These are phyloP conservation scores for Anadara kagoshimensis DNA, from an alignment of 1,140 invertebrate genomes.

Conservation along the genomic window DNA sequence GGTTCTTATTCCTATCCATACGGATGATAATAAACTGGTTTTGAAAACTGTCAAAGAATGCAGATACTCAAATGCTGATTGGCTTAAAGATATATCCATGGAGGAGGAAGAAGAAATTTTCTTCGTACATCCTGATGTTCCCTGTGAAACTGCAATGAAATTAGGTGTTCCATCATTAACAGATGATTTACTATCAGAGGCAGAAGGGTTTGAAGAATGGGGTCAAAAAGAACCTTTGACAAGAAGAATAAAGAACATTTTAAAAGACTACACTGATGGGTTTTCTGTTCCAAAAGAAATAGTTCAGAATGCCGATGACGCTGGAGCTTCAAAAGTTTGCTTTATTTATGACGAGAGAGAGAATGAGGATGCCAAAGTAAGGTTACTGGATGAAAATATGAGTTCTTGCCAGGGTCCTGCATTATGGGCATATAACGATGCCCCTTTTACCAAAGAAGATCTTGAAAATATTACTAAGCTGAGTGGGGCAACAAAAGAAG, in stretches of 20 bases:
- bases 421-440: slow-evolving; percentile 62
- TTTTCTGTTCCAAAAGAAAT: slow-evolving; percentile 65
- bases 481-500: slow-evolving; percentile 60
- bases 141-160: slow-evolving; percentile 45
- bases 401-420: slow-evolving; percentile 58
- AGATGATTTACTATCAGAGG: slow-evolving; percentile 37
- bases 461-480: slow-evolving; percentile 59
- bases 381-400: slow-evolving; percentile 57
- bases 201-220: slow-evolving; percentile 47
- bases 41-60: slow-evolving; percentile 45
- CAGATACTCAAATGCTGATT: slow-evolving; percentile 51
- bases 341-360: slow-evolving; percentile 65
- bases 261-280: slow-evolving; percentile 60
- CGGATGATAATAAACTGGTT: slow-evolving; percentile 15
- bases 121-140: slow-evolving; percentile 55
- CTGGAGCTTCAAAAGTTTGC: slow-evolving; percentile 60
- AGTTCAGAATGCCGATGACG: slow-evolving; percentile 75
- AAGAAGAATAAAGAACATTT: slow-evolving; percentile 49
- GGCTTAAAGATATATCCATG: slow-evolving; percentile 26
- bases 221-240: slow-evolving; percentile 60
- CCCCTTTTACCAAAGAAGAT: slow-evolving; percentile 58
- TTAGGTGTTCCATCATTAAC: slow-evolving; percentile 57
- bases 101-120: slow-evolving; percentile 44
- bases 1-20: slow-evolving; percentile 39
- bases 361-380: slow-evolving; percentile 47